Percentiles rank a stretch among this genome's conserved stretches.
These are phyloP conservation scores for Drosophila rellima DNA, from an alignment of 2,888 invertebrate genomes.

Conservation along the genomic window DNA sequence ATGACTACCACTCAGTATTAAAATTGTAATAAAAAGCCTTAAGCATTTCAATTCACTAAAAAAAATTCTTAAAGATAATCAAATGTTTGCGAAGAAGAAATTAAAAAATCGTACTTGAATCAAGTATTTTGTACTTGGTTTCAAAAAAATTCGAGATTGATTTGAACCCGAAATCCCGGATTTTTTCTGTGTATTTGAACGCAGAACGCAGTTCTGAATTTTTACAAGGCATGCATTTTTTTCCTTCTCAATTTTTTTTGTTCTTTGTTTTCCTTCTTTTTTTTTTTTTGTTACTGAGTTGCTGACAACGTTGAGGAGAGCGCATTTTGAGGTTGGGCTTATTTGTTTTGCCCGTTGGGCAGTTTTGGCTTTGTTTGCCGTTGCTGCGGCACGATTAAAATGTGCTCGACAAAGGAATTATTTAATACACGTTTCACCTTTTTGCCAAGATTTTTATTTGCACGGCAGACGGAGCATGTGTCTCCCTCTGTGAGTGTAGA, in stretches of 20 bases:
- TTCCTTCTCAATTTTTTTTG: slow-evolving; percentile 4
- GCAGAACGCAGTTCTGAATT: slow-evolving; percentile 64
- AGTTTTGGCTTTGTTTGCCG: slow-evolving; percentile 66
- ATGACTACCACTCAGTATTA: no score
- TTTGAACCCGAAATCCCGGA: no score
- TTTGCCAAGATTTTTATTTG: slow-evolving; percentile 75
- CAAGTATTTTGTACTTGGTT: no score
- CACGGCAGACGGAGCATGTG: slow-evolving; percentile 63
- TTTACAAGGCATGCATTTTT: slow-evolving; percentile 75
- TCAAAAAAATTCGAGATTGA: no score
- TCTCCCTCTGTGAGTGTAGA: slow-evolving; percentile 39
- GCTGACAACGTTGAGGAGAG: slow-evolving; percentile 53
- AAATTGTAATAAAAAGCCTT: no score
- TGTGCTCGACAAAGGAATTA: slow-evolving; percentile 81
- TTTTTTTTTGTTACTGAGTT: slow-evolving; percentile 41
- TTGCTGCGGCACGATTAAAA: slow-evolving; percentile 78
- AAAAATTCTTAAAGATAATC: no score
- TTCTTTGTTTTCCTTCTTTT: slow-evolving; percentile 24
- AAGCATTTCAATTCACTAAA: no score
- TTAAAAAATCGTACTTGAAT: no score
- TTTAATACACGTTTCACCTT: slow-evolving; percentile 81
- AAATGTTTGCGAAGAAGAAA: no score
- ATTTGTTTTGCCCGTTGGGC: slow-evolving; percentile 58
- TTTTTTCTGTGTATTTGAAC: slow-evolving; percentile 2
- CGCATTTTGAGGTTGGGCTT: slow-evolving; percentile 42